Evolutionary conservation across 1,140 invertebrate genomes (phyloP).

Genomic region (Ylistrum balloti): DNA sequence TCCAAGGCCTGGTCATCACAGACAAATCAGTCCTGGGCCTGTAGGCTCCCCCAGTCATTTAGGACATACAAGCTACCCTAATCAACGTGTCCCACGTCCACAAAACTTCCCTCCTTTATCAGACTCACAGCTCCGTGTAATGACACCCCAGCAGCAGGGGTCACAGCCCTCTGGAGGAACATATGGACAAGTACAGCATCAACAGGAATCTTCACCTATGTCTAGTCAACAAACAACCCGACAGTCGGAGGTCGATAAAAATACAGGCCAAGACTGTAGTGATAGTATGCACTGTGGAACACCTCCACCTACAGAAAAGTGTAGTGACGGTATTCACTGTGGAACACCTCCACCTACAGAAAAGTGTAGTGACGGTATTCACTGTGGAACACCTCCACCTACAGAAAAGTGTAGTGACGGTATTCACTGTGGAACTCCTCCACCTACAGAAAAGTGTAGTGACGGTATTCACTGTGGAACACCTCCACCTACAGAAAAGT

Average conservation of each 20-base stretch:
- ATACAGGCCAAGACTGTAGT: background rate
- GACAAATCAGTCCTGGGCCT: background rate
- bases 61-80: background rate
- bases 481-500: background rate
- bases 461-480: background rate
- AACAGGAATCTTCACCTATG: background rate
- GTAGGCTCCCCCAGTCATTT: background rate
- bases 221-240: background rate
- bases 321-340: slow-evolving; percentile 10
- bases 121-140: background rate
- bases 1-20: background rate
- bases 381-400: background rate
- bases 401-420: background rate
- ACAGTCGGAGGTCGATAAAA: background rate
- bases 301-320: background rate
- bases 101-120: background rate
- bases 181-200: slow-evolving; percentile 3
- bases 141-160: background rate
- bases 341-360: background rate
- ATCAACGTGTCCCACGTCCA: background rate
- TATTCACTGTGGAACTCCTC: background rate
- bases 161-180: background rate
- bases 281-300: background rate
- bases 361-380: background rate
- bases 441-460: background rate